A percentile compares a stretch with the other conserved stretches of the same genome.
Conservation (phyloP, 2,797 vertebrate species). For the Coreius guichenoti region DNA sequence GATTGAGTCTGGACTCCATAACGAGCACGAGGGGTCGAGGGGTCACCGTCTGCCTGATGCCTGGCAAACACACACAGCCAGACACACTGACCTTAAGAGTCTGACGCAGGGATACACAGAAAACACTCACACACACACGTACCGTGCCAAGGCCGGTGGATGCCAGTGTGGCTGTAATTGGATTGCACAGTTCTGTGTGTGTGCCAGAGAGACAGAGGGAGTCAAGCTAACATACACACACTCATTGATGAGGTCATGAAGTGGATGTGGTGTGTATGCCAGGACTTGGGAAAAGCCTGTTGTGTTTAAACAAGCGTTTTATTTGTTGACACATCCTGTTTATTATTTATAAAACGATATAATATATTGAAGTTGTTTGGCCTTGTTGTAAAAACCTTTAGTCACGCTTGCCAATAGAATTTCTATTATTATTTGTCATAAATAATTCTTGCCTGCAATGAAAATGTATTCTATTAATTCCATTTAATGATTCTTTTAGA, state of each 20-base stretch:
- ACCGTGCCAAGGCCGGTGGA: slow-evolving; percentile 36
- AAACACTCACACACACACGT: slow-evolving; percentile 36
- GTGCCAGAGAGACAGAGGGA: slow-evolving; percentile 45
- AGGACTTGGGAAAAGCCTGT: slow-evolving; percentile 25
- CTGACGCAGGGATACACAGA: slow-evolving; percentile 26
- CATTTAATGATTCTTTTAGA: not conserved
- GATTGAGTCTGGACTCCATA: slow-evolving; percentile 54
- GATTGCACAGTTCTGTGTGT: slow-evolving; percentile 45
- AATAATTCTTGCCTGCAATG: slow-evolving; percentile 5
- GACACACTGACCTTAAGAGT: slow-evolving; percentile 43
- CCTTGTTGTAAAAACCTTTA: not conserved
- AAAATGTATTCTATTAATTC: not conserved
- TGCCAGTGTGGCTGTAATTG: slow-evolving; percentile 57
- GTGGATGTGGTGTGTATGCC: slow-evolving; percentile 36
- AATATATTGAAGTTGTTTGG: not conserved
- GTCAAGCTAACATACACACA: slow-evolving; percentile 48
- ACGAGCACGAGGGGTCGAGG: slow-evolving; percentile 49
- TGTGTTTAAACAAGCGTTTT: slow-evolving; percentile 26
- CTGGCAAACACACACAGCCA: slow-evolving; percentile 53
- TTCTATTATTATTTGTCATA: not conserved
- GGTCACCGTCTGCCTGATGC: slow-evolving; percentile 59
- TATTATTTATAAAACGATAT: not conserved
- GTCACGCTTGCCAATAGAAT: not conserved
- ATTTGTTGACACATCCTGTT: not conserved
- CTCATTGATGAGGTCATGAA: slow-evolving; percentile 53